Percentiles rank a stretch among this genome's conserved stretches.
These are phyloP conservation scores for Pyrrhura leucotis DNA, from an alignment of 2,797 vertebrate species.

Conservation along the genomic window DNA sequence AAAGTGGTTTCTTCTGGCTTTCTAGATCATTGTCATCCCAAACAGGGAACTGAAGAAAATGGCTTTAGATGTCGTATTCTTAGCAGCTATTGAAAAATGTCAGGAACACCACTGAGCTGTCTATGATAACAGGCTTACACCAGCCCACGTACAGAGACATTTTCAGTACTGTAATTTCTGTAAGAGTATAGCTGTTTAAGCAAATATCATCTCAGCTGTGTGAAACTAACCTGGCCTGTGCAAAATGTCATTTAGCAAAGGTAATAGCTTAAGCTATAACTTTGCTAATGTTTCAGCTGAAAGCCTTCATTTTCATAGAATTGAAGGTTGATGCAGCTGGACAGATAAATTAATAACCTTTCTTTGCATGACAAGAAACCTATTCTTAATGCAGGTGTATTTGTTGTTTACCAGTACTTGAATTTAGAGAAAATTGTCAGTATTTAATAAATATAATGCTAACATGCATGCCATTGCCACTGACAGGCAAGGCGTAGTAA, in stretches of 20 bases:
- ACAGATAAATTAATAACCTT: not conserved
- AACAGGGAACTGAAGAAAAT: not conserved
- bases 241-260: not conserved
- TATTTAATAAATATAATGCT: not conserved
- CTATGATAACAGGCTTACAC: slow-evolving; percentile 9
- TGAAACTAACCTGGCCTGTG: not conserved
- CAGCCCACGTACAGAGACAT: not conserved
- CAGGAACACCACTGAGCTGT: slow-evolving; percentile 13
- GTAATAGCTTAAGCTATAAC: not conserved
- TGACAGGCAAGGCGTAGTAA: not conserved
- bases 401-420: not conserved
- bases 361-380: not conserved
- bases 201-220: not conserved
- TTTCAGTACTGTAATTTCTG: slow-evolving; percentile 6
- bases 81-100: slow-evolving; percentile 43
- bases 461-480: not conserved
- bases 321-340: not conserved
- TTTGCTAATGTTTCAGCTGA: not conserved
- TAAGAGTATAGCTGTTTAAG: not conserved
- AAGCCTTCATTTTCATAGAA: not conserved
- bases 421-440: not conserved
- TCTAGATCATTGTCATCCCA: not conserved
- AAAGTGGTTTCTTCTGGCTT: not conserved
- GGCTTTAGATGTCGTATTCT: slow-evolving; percentile 33
- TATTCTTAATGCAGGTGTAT: not conserved